These are phyloP conservation scores for Sebastes reedi DNA, from an alignment of 2,797 vertebrate genomes.

Conservation along the genomic window DNA sequence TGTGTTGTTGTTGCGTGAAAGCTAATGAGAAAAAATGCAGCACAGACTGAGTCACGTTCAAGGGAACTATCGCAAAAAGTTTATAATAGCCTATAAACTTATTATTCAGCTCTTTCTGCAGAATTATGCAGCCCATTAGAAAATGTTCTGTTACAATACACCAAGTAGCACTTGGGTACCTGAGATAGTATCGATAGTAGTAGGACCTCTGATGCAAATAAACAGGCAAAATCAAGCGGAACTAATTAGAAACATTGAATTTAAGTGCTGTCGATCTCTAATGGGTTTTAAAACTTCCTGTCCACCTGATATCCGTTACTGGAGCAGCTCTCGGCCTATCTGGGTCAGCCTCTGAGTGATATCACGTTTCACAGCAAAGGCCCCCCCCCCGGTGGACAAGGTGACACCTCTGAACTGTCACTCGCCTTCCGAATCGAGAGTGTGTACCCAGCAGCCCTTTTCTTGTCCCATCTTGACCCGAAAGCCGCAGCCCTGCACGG, in stretches of 20 bases:
- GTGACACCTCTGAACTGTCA: constrained; percentile 72
- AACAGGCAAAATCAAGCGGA: constrained; percentile 3
- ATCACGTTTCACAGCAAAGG: constrained; percentile 53
- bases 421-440: constrained; percentile 59
- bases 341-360: constrained; percentile 35
- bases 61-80: background rate
- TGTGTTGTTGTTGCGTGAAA: background rate
- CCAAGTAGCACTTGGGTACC: background rate
- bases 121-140: background rate
- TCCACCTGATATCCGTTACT: constrained; percentile 40
- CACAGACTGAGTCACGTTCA: background rate
- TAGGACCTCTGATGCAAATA: constrained; percentile 3
- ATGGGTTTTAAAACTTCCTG: constrained; percentile 43
- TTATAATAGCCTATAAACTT: background rate
- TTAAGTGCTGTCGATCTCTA: constrained; percentile 1
- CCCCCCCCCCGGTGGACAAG: constrained; percentile 42
- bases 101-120: background rate
- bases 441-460: constrained; percentile 49
- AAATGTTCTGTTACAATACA: background rate
- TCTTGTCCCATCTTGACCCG: constrained; percentile 69
- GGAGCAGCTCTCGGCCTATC: constrained; percentile 9
- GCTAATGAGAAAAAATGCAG: background rate
- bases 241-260: constrained; percentile 40
- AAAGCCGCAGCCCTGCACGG: background rate
- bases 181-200: constrained; percentile 13